Evolutionary conservation across 2,113 vertebrate genomes (phyloP), one percentile per base, ranked within the genome.

Genomic region (Arizona elegans): DNA sequence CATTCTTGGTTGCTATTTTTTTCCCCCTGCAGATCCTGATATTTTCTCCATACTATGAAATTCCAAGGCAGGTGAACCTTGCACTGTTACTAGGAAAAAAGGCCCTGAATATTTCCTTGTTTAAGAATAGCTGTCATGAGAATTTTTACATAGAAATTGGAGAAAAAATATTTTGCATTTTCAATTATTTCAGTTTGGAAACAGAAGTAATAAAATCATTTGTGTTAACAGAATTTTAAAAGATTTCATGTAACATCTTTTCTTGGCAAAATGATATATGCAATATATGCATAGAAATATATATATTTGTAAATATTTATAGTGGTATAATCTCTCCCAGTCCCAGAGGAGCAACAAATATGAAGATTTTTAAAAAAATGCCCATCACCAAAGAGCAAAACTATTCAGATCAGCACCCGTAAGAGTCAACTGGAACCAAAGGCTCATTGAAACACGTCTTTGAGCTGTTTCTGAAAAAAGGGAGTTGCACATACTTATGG

Each of bases 181-280:
- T 12, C 0, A 59, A 17, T 52, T 52, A 38, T 88, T 90, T 17
- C 0, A 91, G 17, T 33, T 50, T 53, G 50, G 62, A 95, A 81
- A 91, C 8, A 24, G 91, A 96, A 92, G 93, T 56, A 97, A 96
- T 97, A 96, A 97, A 97, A 92, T 95, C 91, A 92, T 96, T 94
- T 62, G 5, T 59, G 3, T n/a, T 90, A 38, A 50, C 26, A 53
- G 8, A 8, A 15, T 50, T 53, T 75, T 87, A 17, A 9, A 10
- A 58, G 59, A 47, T 89, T 43, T 92, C 90, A 65, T 52, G 58
- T 12, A 21, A n/a, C 38, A 21, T 54, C 21, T 87, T 33, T 13
- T 50, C 10, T 62, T 53, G 26, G 88, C 24, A 81, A 75, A 50
- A 56, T 56, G 33, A 19, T 65, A 21, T 24, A 29, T 70, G 65